Percentiles rank a stretch among this genome's conserved stretches.
Conservation (phyloP, 2,888 invertebrate species). For the Neria commutata region DNA sequence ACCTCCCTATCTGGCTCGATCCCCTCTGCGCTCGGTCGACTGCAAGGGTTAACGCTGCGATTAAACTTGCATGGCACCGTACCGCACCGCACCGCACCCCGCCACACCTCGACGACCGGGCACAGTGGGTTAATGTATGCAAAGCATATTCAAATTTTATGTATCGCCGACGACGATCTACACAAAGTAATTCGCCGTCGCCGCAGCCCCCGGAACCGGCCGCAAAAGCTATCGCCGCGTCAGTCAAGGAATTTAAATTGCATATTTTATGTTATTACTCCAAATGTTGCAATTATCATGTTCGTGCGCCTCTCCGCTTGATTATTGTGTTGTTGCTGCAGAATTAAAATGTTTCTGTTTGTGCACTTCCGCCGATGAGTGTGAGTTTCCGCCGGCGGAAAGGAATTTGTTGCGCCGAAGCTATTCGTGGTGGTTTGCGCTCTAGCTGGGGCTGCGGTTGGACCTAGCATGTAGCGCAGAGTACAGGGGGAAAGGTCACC, state of each 20-base stretch:
- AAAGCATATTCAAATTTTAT: conserved; percentile 61
- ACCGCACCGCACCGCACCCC: conserved; percentile 1
- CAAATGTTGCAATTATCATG: background rate
- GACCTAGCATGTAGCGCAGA: too few species aligned
- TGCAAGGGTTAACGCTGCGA: conserved; percentile 10
- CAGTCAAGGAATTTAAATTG: conserved; percentile 41
- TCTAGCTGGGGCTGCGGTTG: background rate
- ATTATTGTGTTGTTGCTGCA: background rate
- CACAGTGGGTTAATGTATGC: conserved; percentile 62
- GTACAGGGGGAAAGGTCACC: too few species aligned
- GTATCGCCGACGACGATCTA: conserved; percentile 58
- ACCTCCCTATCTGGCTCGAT: too few species aligned
- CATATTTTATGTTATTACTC: conserved; percentile 39
- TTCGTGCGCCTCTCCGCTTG: background rate
- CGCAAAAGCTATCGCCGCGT: conserved; percentile 22
- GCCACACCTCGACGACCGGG: conserved; percentile 23
- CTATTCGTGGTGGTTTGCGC: background rate
- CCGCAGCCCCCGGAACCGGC: conserved; percentile 18
- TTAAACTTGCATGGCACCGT: background rate
- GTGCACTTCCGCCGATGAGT: background rate
- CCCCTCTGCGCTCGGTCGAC: background rate
- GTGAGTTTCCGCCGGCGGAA: background rate
- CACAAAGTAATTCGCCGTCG: conserved; percentile 49
- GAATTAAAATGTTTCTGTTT: background rate
- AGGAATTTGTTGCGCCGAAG: background rate